These are phyloP conservation scores for Tipula vernalis DNA, from an alignment of 2,888 invertebrate species.

Conservation along the genomic window DNA sequence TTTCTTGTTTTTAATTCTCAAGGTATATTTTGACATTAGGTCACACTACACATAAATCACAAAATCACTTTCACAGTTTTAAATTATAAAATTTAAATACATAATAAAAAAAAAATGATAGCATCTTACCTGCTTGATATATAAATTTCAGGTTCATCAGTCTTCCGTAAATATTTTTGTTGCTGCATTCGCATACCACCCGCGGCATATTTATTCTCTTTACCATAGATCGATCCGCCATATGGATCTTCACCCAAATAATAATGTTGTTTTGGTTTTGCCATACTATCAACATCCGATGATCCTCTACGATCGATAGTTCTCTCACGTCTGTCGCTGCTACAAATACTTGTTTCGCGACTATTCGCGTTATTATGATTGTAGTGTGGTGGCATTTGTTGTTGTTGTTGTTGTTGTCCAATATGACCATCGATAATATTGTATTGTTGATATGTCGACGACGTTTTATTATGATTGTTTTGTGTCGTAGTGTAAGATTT, in stretches of 20 bases:
- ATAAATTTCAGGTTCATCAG: constrained; percentile 23
- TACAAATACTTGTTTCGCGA: constrained; percentile 23
- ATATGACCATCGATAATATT: constrained; percentile 37
- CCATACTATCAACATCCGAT: constrained; percentile 26
- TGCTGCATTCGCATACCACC: constrained; percentile 47
- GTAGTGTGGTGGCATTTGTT: constrained; percentile 13
- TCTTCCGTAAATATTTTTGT: constrained; percentile 18
- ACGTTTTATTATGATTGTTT: constrained; percentile 24
- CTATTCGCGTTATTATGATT: constrained; percentile 7
- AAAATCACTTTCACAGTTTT: background rate
- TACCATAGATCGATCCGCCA: constrained; percentile 68
- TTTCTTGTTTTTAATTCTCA: background rate
- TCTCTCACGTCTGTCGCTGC: constrained; percentile 21
- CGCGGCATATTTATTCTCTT: constrained; percentile 59
- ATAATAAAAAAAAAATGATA: background rate
- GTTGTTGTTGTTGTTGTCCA: constrained; percentile 20
- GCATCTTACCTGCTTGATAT: constrained; percentile 35
- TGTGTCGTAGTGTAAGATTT: constrained; percentile 23
- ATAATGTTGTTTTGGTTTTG: constrained; percentile 59
- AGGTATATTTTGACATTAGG: background rate
- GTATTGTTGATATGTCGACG: constrained; percentile 34
- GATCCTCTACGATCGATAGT: constrained; percentile 20
- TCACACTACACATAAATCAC: background rate
- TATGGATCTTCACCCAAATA: constrained; percentile 81
- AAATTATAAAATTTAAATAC: background rate